A percentile compares a stretch with the other conserved stretches of the same genome.
These are phyloP conservation scores for Dolomedes plantarius DNA, from an alignment of 2,888 invertebrate genomes.

Conservation along the genomic window DNA sequence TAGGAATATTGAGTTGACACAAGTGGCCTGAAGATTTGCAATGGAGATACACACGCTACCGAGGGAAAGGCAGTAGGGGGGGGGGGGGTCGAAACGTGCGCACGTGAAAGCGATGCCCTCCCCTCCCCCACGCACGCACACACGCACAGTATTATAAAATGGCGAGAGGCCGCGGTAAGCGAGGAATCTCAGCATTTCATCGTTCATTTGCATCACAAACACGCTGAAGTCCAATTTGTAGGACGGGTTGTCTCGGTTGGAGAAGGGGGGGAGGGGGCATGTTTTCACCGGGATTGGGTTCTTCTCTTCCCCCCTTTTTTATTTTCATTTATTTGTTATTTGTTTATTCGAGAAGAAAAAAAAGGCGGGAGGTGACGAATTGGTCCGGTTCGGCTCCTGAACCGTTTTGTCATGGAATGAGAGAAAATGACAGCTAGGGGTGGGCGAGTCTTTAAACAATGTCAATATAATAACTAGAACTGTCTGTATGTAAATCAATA, in stretches of 20 bases:
- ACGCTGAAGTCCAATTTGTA: constrained; percentile 66
- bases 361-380: constrained; percentile 19
- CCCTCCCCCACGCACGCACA: background rate
- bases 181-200: constrained; percentile 48
- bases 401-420: too few relatives aligned
- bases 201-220: constrained; percentile 69
- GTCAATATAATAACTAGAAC: too few relatives aligned
- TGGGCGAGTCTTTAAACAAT: too few relatives aligned
- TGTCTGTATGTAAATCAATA: too few relatives aligned
- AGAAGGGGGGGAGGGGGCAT: too few relatives aligned
- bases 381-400: too few relatives aligned
- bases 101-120: constrained; percentile 22
- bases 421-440: too few relatives aligned
- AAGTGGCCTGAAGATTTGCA: constrained; percentile 69
- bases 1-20: constrained; percentile 71
- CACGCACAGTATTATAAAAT: constrained; percentile 47
- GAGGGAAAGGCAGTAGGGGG: background rate
- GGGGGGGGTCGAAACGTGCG: constrained; percentile 7
- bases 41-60: constrained; percentile 64
- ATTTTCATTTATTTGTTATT: constrained; percentile 14
- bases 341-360: background rate
- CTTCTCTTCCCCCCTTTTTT: constrained; percentile 34
- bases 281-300: too few relatives aligned
- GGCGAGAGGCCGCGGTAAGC: constrained; percentile 60
- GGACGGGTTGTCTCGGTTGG: too few relatives aligned